Conservation (phyloP, 1,140 invertebrate genomes). For the Trichonephila clavata region DNA sequence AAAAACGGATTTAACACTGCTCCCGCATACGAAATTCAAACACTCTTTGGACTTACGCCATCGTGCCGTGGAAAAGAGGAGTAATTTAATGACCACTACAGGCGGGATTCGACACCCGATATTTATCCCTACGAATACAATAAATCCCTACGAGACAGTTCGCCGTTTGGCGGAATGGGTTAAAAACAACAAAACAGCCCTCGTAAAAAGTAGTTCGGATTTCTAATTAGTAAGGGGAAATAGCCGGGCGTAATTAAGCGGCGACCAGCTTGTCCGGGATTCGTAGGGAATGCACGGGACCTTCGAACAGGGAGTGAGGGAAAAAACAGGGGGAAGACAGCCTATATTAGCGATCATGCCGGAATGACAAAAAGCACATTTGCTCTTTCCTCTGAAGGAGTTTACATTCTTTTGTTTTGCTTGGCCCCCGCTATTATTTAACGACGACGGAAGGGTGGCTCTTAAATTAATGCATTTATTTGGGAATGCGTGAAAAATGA, state of each 20-base stretch:
- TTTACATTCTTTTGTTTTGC: conserved; percentile 48
- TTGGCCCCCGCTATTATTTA: conserved; percentile 4
- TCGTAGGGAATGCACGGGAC: conserved; percentile 5
- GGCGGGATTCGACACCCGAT: not conserved
- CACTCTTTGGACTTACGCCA: no score
- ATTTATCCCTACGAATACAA: conserved; percentile 31
- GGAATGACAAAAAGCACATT: conserved; percentile 51
- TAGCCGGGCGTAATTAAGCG: conserved; percentile 61
- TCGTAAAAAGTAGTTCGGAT: conserved; percentile 59
- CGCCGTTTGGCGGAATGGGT: not conserved
- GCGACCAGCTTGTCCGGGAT: conserved; percentile 40
- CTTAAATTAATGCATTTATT: conserved; percentile 48
- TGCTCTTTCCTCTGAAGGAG: not conserved
- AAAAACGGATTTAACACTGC: not conserved
- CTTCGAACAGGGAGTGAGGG: not conserved
- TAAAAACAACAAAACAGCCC: conserved; percentile 47
- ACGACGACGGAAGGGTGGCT: not conserved
- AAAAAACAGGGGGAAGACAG: not conserved
- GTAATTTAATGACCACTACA: not conserved
- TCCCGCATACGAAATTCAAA: not conserved
- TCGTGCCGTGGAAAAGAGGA: not conserved
- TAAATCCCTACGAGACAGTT: not conserved
- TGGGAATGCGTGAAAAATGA: not conserved
- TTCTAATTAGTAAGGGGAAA: conserved; percentile 64
- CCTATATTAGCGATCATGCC: conserved; percentile 26